Conservation (phyloP, 2,113 vertebrate genomes). For the Melanerpes aurifrons region DNA sequence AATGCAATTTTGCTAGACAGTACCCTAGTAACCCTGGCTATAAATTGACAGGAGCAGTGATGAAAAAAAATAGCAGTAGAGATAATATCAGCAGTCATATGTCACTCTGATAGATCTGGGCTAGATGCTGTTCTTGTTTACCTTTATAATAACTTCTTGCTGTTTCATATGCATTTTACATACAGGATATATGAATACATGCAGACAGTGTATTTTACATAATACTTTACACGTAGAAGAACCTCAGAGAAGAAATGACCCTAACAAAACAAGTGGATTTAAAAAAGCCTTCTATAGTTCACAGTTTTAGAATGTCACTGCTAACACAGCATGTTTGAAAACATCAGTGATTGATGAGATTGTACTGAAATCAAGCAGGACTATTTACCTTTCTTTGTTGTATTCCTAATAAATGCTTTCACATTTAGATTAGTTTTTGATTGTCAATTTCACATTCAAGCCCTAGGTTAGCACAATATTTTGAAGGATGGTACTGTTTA, state of each 20-base stretch:
- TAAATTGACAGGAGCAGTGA: background rate
- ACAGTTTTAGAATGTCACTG: background rate
- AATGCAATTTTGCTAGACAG: background rate
- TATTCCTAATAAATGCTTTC: background rate
- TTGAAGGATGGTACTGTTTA: background rate
- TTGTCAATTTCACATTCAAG: background rate
- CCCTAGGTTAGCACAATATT: background rate
- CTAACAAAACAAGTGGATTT: background rate
- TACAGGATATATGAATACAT: background rate
- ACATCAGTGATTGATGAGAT: background rate
- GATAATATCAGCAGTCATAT: constrained; percentile 12
- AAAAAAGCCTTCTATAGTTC: background rate
- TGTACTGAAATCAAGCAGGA: background rate
- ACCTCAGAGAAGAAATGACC: background rate
- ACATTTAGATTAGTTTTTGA: background rate
- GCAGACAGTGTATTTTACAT: background rate
- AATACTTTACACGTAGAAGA: background rate
- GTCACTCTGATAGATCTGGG: background rate
- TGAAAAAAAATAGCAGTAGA: background rate
- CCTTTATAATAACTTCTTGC: background rate
- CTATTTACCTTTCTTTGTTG: background rate
- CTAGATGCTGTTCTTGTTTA: background rate
- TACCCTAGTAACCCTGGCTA: background rate
- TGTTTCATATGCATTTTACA: background rate
- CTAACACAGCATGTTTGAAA: background rate